A percentile compares a stretch with the other conserved stretches of the same genome.
Evolutionary conservation across 2,888 invertebrate species (phyloP).

Genomic region (Apotomis capreana): DNA sequence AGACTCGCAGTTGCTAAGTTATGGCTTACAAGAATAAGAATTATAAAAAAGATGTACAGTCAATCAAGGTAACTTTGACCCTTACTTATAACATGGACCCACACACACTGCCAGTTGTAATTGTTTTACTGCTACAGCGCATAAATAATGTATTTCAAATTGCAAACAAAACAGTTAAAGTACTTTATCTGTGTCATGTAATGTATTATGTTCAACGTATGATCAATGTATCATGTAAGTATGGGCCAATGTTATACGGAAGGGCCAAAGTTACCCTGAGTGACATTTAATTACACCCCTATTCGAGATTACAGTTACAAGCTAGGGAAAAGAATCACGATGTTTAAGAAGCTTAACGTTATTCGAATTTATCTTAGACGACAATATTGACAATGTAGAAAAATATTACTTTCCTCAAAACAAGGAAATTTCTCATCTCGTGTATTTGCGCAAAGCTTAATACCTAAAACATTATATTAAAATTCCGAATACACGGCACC

Average conservation of each 20-base stretch:
- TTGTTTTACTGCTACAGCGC: too few relatives aligned
- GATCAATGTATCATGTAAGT: too few relatives aligned
- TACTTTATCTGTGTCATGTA: too few relatives aligned
- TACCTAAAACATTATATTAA: constrained; percentile 52
- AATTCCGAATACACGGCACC: constrained; percentile 57
- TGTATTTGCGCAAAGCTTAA: constrained; percentile 32
- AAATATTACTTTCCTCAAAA: constrained; percentile 13
- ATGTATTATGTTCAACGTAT: too few relatives aligned
- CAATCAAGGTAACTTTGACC: too few relatives aligned
- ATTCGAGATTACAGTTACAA: not conserved
- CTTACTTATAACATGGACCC: too few relatives aligned
- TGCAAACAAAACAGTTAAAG: too few relatives aligned
- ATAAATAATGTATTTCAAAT: too few relatives aligned
- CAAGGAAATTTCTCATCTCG: not conserved
- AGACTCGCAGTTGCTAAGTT: constrained; percentile 51
- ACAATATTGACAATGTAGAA: constrained; percentile 7
- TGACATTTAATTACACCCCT: too few relatives aligned
- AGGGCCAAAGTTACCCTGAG: too few relatives aligned
- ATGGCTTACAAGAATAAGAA: constrained; percentile 1
- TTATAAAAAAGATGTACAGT: not conserved
- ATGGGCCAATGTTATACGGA: too few relatives aligned
- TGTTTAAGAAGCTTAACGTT: constrained; percentile 6
- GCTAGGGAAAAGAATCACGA: not conserved
- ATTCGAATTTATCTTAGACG: not conserved
- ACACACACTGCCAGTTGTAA: too few relatives aligned